These are phyloP conservation scores for Taurulus bubalis DNA, from an alignment of 2,113 vertebrate species.

Conservation along the genomic window DNA sequence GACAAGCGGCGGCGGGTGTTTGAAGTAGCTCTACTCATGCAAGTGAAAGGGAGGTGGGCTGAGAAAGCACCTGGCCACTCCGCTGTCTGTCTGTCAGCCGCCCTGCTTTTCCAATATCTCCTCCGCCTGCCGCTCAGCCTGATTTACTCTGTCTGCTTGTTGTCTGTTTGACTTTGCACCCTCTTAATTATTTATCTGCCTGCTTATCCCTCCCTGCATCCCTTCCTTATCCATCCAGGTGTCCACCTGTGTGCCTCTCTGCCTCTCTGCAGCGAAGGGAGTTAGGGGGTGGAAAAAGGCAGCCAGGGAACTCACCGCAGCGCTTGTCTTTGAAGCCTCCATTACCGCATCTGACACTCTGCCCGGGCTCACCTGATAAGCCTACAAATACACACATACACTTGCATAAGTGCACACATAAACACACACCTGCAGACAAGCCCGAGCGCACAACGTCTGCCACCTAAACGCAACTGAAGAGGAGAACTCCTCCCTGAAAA, in stretches of 20 bases:
- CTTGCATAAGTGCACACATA: constrained; percentile 68
- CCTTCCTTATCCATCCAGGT: constrained; percentile 37
- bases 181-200: constrained; percentile 52
- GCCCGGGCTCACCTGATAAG: constrained; percentile 87
- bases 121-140: constrained; percentile 41
- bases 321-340: constrained; percentile 87
- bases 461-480: constrained; percentile 34
- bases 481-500: constrained; percentile 21
- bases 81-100: constrained; percentile 15
- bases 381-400: constrained; percentile 85
- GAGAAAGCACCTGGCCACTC: constrained; percentile 57
- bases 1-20: constrained; percentile 63
- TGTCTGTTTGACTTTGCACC: constrained; percentile 51
- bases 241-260: constrained; percentile 57
- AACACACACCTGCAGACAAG: constrained; percentile 66
- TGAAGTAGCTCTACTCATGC: constrained; percentile 76
- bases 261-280: constrained; percentile 31
- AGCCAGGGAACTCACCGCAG: constrained; percentile 85
- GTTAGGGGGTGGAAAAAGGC: constrained; percentile 66
- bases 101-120: constrained; percentile 21
- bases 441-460: constrained; percentile 52
- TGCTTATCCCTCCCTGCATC: constrained; percentile 41
- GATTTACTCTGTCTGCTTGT: constrained; percentile 33
- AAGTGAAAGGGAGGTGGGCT: constrained; percentile 67
- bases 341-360: constrained; percentile 87